These are phyloP conservation scores for Empidonax traillii DNA, from an alignment of 2,113 vertebrate species.

Conservation along the genomic window DNA sequence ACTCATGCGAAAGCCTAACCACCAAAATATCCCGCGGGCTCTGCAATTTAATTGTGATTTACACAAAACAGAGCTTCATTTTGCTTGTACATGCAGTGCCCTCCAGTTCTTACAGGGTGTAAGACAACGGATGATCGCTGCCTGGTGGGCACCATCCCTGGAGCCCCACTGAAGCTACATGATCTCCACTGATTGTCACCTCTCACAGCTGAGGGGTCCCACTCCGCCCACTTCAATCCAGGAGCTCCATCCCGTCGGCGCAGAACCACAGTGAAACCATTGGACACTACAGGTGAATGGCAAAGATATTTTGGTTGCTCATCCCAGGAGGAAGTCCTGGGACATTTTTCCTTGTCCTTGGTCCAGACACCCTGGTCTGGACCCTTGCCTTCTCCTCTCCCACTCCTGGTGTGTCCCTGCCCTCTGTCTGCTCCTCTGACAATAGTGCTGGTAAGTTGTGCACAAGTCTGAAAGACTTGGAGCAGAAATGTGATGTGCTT, in stretches of 20 bases:
- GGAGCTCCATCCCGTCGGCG: neutral
- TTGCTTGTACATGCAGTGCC: neutral
- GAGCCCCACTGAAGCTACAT: neutral
- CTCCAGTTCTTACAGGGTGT: neutral
- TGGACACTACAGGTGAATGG: rapidly evolving
- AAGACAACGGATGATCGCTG: rapidly evolving
- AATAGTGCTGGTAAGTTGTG: neutral
- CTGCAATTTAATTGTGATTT: neutral
- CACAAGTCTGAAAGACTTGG: neutral
- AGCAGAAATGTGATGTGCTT: neutral
- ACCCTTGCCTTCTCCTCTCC: neutral
- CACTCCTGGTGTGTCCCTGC: neutral
- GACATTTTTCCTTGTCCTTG: neutral
- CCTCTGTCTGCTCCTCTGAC: neutral
- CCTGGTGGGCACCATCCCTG: neutral
- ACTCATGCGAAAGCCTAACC: neutral
- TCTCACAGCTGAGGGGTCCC: neutral
- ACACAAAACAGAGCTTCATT: neutral
- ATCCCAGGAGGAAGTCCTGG: neutral
- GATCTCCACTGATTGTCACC: neutral
- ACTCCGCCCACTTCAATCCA: neutral
- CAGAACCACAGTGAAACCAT: neutral
- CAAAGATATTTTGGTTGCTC: neutral
- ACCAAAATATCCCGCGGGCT: rapidly evolving
- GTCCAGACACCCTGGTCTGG: neutral